Evolutionary conservation across 2,888 invertebrate species (phyloP).

Genomic region (Helicoverpa assulta): DNA sequence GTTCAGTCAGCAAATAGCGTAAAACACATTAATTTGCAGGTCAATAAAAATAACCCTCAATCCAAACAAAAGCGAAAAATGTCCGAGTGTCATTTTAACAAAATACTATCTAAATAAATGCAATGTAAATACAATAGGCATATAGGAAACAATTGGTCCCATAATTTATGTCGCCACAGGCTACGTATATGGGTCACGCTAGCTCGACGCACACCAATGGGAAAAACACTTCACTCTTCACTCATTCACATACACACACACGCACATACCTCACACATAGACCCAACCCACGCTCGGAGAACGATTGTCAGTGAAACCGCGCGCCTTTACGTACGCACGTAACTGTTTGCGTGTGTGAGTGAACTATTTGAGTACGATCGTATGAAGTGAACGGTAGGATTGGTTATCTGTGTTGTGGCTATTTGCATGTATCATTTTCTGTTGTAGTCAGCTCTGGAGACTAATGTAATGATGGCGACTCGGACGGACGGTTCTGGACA

Average conservation of each 20-base stretch:
- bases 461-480: conserved; percentile 53
- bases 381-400: conserved; percentile 49
- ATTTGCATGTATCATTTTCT: conserved; percentile 82
- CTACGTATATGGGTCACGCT: conserved; percentile 71
- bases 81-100: conserved; percentile 62
- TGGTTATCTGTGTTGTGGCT: conserved; percentile 53
- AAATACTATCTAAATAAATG: conserved; percentile 71
- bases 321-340: not conserved
- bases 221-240: conserved; percentile 50
- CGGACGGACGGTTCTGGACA: conserved; percentile 26
- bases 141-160: conserved; percentile 84
- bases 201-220: conserved; percentile 47
- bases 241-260: conserved; percentile 50
- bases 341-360: conserved; percentile 41
- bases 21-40: conserved; percentile 28
- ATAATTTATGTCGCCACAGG: conserved; percentile 81
- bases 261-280: conserved; percentile 20
- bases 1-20: no score
- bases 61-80: conserved; percentile 61
- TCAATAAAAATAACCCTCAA: conserved; percentile 61
- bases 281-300: not conserved
- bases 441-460: conserved; percentile 70
- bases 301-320: not conserved
- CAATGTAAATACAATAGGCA: conserved; percentile 74
- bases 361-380: conserved; percentile 45